phyloP scores from a whole-genome alignment of 2,888 invertebrate genomes.

The Tortrix viridana region DNA sequence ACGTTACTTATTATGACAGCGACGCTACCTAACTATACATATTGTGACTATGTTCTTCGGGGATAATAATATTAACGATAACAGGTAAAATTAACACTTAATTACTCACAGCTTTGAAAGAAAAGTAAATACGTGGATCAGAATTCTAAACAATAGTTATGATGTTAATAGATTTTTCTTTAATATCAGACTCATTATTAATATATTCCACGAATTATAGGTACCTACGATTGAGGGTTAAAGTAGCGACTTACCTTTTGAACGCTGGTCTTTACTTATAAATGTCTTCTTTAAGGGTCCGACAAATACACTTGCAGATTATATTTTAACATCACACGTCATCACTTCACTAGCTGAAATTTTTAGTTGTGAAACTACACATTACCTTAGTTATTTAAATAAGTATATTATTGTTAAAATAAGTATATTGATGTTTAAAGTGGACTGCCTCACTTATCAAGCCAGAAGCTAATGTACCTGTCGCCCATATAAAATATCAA shows the following conservation, averaged over 20 bases:
- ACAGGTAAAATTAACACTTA: too few relatives aligned
- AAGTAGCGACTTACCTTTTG: constrained; percentile 16
- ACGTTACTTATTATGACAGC: too few relatives aligned
- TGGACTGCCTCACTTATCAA: constrained; percentile 9
- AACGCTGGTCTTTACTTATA: neutral
- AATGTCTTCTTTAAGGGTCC: neutral
- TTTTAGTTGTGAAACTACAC: neutral
- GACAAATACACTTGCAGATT: constrained; percentile 1
- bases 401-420: too few relatives aligned
- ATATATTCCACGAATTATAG: neutral
- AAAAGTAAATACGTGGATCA: too few relatives aligned
- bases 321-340: constrained; percentile 17
- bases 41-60: too few relatives aligned
- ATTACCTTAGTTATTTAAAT: neutral
- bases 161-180: too few relatives aligned
- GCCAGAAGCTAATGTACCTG: constrained; percentile 7
- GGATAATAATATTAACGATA: too few relatives aligned
- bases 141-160: neutral
- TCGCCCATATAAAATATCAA: constrained; percentile 9
- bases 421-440: constrained; percentile 1
- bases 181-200: too few relatives aligned
- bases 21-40: too few relatives aligned
- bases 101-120: too few relatives aligned
- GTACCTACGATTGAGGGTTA: neutral
- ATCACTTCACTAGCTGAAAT: neutral